Percentiles rank a stretch among this genome's conserved stretches.
These are phyloP conservation scores for Myiothlypis chrysogaster DNA, from an alignment of 2,797 vertebrate genomes.

Conservation along the genomic window DNA sequence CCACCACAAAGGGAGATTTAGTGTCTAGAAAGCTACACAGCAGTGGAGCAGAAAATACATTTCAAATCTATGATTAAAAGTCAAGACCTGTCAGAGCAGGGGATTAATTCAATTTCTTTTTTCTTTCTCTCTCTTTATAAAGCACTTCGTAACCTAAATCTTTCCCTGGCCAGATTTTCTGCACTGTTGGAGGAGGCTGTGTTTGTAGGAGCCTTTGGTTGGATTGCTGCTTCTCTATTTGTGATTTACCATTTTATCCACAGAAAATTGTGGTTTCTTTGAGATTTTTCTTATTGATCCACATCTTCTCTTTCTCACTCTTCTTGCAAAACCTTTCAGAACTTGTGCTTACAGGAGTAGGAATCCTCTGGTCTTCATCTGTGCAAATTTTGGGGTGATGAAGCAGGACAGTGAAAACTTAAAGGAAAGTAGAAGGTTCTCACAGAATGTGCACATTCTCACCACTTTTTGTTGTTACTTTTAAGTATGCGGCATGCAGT, in stretches of 20 bases:
- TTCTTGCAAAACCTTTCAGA: neutral
- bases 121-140: neutral
- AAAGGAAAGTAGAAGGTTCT: neutral
- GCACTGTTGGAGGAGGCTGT: neutral
- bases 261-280: neutral
- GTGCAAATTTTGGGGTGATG: neutral
- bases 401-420: neutral
- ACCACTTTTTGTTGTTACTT: neutral
- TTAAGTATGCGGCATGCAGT: neutral
- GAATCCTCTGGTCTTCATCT: neutral
- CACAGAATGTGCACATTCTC: accelerated
- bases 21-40: neutral
- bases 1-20: neutral
- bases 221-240: neutral
- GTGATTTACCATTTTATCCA: neutral
- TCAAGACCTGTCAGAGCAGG: neutral
- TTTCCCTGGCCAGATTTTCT: neutral
- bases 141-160: neutral
- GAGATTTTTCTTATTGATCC: neutral
- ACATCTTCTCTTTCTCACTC: neutral
- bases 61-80: neutral
- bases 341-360: neutral
- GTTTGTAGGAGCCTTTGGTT: neutral
- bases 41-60: neutral
- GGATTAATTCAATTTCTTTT: neutral